Base-by-base conservation (phyloP, 2,797 vertebrate genomes). In the Pipistrellus kuhlii region DNA sequence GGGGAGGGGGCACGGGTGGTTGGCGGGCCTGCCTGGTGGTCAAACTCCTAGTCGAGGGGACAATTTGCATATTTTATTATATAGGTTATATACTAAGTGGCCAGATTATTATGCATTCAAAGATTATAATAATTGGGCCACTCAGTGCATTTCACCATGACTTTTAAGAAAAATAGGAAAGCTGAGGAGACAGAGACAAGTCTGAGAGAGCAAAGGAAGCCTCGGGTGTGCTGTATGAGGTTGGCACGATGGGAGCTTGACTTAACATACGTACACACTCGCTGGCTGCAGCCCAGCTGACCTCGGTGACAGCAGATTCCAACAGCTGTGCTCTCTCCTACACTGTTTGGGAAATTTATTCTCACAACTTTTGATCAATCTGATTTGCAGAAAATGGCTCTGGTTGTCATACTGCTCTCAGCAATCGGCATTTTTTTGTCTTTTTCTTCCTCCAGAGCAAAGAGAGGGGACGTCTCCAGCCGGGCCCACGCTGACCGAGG, bases 401-500 rank as follows among this genome's bases (percentile, higher is more conserved):
- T 53, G 20, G 44, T 89, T 59, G 6, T 90, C 83, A 41, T 4
- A 14, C 64, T 8, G 35, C 91, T 86, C 59, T 30, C 48, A 77
- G 71, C 95, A 53, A 38, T 32, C 57, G 96, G 7, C 48, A 76
- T 94, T 90, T 41, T 93, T 62, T 92, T 88, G 13, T 53, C 18
- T 83, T 94, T 95, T 96, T 53, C 94, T 80, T 93, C 87, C 57
- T 76, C 4, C 97, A 99, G 99, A 98, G 96, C 96, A 96, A 97
- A 98, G 98, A 97, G 98, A 98, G 90, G 98, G 98, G 93, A 94
- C 94, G 1, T 85, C 97, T 0, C 98, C 97, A 0, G 95, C 95
- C 3, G 94, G 93, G 96, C 98, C 96, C 85, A 95, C 89, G 51
- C 90, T 96, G 94, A 97, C 97, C 2, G 97, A 98, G 59, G 97